Base-by-base conservation (phyloP, 2,797 vertebrate genomes). In the Perodicticus potto region DNA sequence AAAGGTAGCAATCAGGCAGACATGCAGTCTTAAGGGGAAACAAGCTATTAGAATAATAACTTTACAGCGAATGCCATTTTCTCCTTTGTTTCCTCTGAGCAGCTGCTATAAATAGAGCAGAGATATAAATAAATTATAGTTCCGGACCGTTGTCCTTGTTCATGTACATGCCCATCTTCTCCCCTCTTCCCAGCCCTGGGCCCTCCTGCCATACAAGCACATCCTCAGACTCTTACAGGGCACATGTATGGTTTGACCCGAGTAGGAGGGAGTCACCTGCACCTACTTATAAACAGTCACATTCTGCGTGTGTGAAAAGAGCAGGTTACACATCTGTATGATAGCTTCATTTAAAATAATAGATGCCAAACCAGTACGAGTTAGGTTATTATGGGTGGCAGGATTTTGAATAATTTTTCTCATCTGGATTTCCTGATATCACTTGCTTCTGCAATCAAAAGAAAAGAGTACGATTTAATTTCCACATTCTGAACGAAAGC, bases 21-120 rank as follows among this genome's bases (percentile, higher is more conserved):
- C 3, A 2, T 65, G 5, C 37, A 59, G 90, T 80, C 86, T 74
- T 59, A n/a, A n/a, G 25, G 59, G 72, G 14, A 91, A 88, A 67
- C 19, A 95, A 70, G 45, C 55, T 80, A 20, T 86, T 87, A 49
- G 29, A 91, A 91, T 45, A 90, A 69, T 81, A 65, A 45, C 76
- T 16, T 53, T 43, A 61, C 11, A 63, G 63, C 87, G 83, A 78
- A 78, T 72, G 29, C 10, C 63, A 65, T 78, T 72, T 91, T 55
- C 16, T 78, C 55, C 53, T 72, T 87, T 81, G 7, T 67, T 91
- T 91, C 40, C 63, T 72, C 43, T 29, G 55, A 70, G 70, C 13
- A 78, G 63, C 76, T 63, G 63, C 61, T 84, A 29, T 83, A 86
- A 73, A 85, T 59, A 70, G n/a, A 80, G 23, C 29, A 77, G 59